phyloP scores from a whole-genome alignment of 2,888 invertebrate genomes.

The Acanthosepion esculentum region DNA sequence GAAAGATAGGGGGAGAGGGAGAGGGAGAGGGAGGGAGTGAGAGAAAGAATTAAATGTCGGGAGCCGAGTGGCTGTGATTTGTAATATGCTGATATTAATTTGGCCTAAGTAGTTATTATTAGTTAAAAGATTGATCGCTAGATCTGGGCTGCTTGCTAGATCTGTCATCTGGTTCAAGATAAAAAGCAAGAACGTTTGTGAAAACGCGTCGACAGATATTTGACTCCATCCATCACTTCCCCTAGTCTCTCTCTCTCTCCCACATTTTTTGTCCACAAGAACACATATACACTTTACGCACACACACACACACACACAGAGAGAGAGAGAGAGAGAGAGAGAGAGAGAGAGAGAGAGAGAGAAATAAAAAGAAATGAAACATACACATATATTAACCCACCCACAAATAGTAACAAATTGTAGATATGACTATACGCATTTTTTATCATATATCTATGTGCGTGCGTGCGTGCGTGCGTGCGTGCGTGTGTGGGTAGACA shows the following conservation, averaged over 20 bases:
- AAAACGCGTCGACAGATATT: not conserved
- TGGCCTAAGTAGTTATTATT: constrained; percentile 33
- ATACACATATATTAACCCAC: too few species aligned
- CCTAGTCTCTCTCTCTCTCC: not conserved
- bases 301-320: too few species aligned
- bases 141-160: not conserved
- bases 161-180: not conserved
- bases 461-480: not conserved
- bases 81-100: constrained; percentile 19
- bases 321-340: too few species aligned
- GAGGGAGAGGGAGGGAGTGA: too few species aligned
- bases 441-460: not conserved
- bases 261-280: not conserved
- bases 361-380: too few species aligned
- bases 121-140: not conserved
- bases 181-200: not conserved
- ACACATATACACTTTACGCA: too few species aligned
- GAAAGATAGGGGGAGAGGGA: too few species aligned
- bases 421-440: too few species aligned
- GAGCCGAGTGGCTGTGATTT: not conserved
- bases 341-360: too few species aligned
- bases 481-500: not conserved
- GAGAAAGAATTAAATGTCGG: not conserved
- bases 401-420: too few species aligned
- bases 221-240: not conserved